Evolutionary conservation across 2,113 vertebrate genomes (phyloP).

Genomic region (Nansenia antarctica): DNA sequence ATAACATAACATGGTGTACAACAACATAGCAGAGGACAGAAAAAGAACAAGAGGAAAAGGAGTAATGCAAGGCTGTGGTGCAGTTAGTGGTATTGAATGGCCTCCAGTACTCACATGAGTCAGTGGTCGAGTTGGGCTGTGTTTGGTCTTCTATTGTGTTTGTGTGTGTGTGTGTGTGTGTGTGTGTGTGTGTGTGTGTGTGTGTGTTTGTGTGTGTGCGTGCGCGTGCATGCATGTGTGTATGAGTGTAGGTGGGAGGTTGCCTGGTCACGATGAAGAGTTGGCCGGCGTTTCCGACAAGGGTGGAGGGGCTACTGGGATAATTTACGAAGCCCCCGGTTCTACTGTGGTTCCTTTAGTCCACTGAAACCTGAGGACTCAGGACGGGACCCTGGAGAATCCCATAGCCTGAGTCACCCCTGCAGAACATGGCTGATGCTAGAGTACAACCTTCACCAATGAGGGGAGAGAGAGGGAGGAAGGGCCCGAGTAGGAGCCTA

Average conservation of each 20-base stretch:
- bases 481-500: neutral
- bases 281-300: neutral
- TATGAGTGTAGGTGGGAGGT: slow-evolving; percentile 2
- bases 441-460: neutral
- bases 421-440: neutral
- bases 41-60: slow-evolving; percentile 1
- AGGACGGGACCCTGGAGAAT: neutral
- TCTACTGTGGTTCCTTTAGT: neutral
- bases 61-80: neutral
- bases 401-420: neutral
- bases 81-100: slow-evolving; percentile 8
- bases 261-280: slow-evolving; percentile 13
- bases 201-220: neutral
- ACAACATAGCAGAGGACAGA: neutral
- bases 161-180: neutral
- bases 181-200: neutral
- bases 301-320: neutral
- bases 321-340: neutral
- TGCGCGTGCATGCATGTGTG: neutral
- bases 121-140: neutral
- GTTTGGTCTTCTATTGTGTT: slow-evolving; percentile 10
- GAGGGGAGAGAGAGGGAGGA: neutral
- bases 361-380: neutral
- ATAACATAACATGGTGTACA: slow-evolving; percentile 16
- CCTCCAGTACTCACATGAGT: slow-evolving; percentile 17